These are phyloP conservation scores for Hexactinellida sp. DNA, from an alignment of 37 sponge, comb jelly and placozoan species.

Conservation along the genomic window DNA sequence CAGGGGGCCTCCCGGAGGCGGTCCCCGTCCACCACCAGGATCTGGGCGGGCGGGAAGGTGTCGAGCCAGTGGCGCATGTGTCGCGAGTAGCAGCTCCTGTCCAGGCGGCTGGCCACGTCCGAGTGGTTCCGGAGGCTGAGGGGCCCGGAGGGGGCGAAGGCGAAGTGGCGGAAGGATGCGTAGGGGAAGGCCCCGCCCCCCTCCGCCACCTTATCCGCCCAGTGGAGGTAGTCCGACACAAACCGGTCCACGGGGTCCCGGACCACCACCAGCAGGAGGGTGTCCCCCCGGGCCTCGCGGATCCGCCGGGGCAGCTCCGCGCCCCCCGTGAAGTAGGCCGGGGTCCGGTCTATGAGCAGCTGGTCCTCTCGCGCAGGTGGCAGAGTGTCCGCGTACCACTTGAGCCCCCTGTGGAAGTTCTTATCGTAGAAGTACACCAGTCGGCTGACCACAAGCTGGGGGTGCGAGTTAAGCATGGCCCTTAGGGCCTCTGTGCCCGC, in stretches of 20 bases:
- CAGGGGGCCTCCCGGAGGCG: slow-evolving; percentile 37
- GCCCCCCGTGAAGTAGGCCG: slow-evolving; percentile 53
- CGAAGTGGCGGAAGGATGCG: neutral
- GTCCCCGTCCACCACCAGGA: slow-evolving; percentile 60
- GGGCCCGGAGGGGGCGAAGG: neutral
- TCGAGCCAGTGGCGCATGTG: slow-evolving; percentile 54
- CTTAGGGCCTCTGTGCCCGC: slow-evolving; percentile 73
- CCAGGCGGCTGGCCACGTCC: neutral
- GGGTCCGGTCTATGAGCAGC: slow-evolving; percentile 66
- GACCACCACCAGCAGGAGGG: slow-evolving; percentile 57
- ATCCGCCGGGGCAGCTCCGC: slow-evolving; percentile 38
- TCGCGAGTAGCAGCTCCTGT: slow-evolving; percentile 45
- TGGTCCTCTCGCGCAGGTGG: slow-evolving; percentile 25
- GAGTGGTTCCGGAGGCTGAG: slow-evolving; percentile 18
- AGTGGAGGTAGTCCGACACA: slow-evolving; percentile 62
- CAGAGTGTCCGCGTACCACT: slow-evolving; percentile 54
- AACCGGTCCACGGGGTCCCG: slow-evolving; percentile 61
- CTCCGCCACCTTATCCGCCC: neutral
- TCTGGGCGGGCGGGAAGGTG: slow-evolving; percentile 43
- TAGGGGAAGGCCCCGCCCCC: neutral
- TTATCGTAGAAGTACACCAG: slow-evolving; percentile 49
- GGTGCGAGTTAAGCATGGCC: slow-evolving; percentile 53
- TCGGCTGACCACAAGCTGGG: slow-evolving; percentile 31
- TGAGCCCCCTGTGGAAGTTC: slow-evolving; percentile 40
- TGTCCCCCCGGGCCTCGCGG: slow-evolving; percentile 13